Base-by-base conservation (phyloP, 2,888 invertebrate genomes). In the Melitaea athalia region DNA sequence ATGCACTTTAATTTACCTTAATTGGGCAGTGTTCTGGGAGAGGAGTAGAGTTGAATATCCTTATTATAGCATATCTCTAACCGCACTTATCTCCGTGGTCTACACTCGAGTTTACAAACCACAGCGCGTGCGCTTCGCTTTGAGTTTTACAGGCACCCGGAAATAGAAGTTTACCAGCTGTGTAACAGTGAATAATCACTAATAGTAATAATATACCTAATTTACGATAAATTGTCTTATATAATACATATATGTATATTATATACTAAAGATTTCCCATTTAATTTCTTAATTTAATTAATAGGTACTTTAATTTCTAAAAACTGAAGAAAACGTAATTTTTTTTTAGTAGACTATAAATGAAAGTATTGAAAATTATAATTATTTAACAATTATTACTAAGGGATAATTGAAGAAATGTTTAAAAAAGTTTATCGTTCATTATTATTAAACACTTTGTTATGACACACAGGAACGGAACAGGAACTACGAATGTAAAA, bases 51-150 rank as follows among this genome's bases (percentile, higher is more conserved):
- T 73, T 74, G 65, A 76, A 74, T 68, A 72, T 74, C 71, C 73
- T 69, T 71, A 74, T 75, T 72, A 73, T 70, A 64, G 69, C 63
- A 65, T 76, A 76, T 73, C 67, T 64, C 64, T 38, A 71, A 81
- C 81, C 84, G 79, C 82, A 81, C 74, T 81, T 83, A 83, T 80
- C 77, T 78, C 62, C 78, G 81, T 76, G 82, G 79, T 77, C 64
- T 31, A 57, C 61, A 73, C 68, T 72, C 55, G 61, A 73, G 68
- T 62, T 61, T 68, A 67, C 75, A 71, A 78, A 84, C 82, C 85
- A 75, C 83, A 81, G 77, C 80, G 77, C 79, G 78, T 80, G 80
- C 78, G 79, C 75, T 73, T 72, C 49, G 60, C 73, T 74, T 71
- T 72, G 70, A 73, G 70, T 64, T 68, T 75, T 77, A 76, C 73